Percentiles rank a stretch among this genome's conserved stretches.
Conservation (phyloP, 2,888 invertebrate species). For the Cyclophora albipunctata region DNA sequence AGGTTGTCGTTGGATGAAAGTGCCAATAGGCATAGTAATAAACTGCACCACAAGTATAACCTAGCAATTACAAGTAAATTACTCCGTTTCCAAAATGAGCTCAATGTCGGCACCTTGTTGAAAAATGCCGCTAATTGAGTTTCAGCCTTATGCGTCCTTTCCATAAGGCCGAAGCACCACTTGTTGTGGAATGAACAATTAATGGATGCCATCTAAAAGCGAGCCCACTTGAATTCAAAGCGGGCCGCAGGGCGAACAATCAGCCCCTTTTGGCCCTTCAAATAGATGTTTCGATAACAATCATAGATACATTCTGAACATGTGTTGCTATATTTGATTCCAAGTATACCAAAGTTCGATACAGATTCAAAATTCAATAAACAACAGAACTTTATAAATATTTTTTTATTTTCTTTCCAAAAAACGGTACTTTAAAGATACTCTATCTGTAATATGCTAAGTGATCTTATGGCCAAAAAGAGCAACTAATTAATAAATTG, state of each 20-base stretch:
- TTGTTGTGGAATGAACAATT: slow-evolving; percentile 42
- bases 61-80: background rate
- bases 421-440: too few species aligned
- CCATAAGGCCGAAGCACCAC: slow-evolving; percentile 28
- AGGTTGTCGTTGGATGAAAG: too few species aligned
- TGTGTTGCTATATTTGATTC: background rate
- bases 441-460: too few species aligned
- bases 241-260: slow-evolving; percentile 30
- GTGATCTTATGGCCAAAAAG: too few species aligned
- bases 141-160: slow-evolving; percentile 24
- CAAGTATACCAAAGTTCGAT: too few species aligned
- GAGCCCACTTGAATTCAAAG: slow-evolving; percentile 50
- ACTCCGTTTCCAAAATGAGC: background rate
- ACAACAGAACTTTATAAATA: too few species aligned
- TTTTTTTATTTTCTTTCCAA: too few species aligned
- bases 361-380: too few species aligned
- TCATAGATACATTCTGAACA: background rate
- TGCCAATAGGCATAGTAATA: too few species aligned
- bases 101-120: slow-evolving; percentile 1
- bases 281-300: slow-evolving; percentile 17
- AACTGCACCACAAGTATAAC: background rate
- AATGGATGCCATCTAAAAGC: slow-evolving; percentile 40
- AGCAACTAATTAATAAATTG: too few species aligned
- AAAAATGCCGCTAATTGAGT: slow-evolving; percentile 17
- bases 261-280: slow-evolving; percentile 23